Percentiles rank a stretch among this genome's conserved stretches.
phyloP scores from a whole-genome alignment of 2,113 vertebrate species.

The Romanogobio albipinnatus region DNA sequence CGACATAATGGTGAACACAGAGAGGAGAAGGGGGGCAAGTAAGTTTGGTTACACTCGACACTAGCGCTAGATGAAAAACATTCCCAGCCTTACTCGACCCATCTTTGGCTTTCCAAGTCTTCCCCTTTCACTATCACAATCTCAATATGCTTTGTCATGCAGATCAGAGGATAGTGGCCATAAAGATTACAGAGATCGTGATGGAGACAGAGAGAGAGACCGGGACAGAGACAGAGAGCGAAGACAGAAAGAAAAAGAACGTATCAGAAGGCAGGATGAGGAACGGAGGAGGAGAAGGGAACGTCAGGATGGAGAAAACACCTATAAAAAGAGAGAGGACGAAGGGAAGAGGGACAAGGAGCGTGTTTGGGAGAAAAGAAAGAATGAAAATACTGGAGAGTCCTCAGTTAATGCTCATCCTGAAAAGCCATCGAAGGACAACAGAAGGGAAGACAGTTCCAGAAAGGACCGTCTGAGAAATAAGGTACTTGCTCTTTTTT shows the following conservation, averaged over 20 bases:
- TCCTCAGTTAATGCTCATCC: constrained; percentile 64
- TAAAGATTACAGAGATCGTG: constrained; percentile 89
- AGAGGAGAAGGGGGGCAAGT: constrained; percentile 91
- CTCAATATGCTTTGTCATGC: constrained; percentile 30
- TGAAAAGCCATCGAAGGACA: constrained; percentile 83
- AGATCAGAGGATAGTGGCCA: constrained; percentile 85
- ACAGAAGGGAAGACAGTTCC: constrained; percentile 85
- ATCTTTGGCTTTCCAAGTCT: neutral
- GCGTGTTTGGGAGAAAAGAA: constrained; percentile 84
- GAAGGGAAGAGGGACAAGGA: constrained; percentile 88
- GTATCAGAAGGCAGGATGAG: constrained; percentile 87
- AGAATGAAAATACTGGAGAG: constrained; percentile 77
- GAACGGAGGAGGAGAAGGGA: constrained; percentile 89
- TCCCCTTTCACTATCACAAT: neutral
- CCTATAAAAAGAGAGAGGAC: constrained; percentile 86
- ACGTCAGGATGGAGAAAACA: constrained; percentile 88
- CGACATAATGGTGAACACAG: constrained; percentile 84
- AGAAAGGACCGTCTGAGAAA: constrained; percentile 94
- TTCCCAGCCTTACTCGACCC: neutral
- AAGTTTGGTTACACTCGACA: constrained; percentile 51
- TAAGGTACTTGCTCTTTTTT: constrained; percentile 78
- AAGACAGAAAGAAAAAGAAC: constrained; percentile 85
- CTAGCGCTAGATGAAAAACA: neutral
- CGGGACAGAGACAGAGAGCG: constrained; percentile 85
- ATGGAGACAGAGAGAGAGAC: constrained; percentile 83